Evolutionary conservation across 2,797 vertebrate genomes (phyloP), one percentile per base, ranked within the genome.

Genomic region (Pogonophryne albipinna): DNA sequence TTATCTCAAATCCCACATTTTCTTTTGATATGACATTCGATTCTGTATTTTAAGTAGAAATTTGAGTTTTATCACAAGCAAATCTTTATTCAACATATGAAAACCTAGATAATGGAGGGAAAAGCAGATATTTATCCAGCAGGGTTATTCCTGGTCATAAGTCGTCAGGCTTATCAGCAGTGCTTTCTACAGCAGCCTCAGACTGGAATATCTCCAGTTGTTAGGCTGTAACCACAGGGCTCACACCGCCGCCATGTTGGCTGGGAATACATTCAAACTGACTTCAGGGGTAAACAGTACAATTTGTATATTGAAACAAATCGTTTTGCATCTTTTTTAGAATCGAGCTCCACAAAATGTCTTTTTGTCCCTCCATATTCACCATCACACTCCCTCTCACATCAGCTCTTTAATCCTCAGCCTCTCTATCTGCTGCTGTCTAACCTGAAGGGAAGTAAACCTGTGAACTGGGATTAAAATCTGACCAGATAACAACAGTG

Each of bases 391-490:
- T 61, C 66, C 23, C 4, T 73, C 62, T 61, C 66, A 66, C 64
- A 64, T 73, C 75, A 51, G 56, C 44, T 79, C 74, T 60, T 51
- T 87, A 89, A 90, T 92, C 87, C 83, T 73, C 78, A 65, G 56
- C 85, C 76, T 76, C 60, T 84, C 74, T 80, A 49, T 78, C 78
- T 1, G 8, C 76, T 79, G 55, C 72, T 67, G 79, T 63, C 76
- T 89, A 68, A 87, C 82, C 53, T 86, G 34, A 70, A 75, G 63
- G 76, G 58, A 71, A 68, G 53, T 66, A 82, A 79, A 75, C 66
- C 79, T 76, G 53, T 86, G 64, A 89, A 87, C 66, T 66, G 66
- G 84, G 89, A 89, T 91, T 89, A 88, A 87, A 91, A 71, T 87
- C 71, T 64, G 45, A 74, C 70, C 80, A 76, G 83, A 89, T 89